A percentile compares a stretch with the other conserved stretches of the same genome.
phyloP scores from a whole-genome alignment of 53 echinoderm and acorn worm species.

The Patiria pectinifera region DNA sequence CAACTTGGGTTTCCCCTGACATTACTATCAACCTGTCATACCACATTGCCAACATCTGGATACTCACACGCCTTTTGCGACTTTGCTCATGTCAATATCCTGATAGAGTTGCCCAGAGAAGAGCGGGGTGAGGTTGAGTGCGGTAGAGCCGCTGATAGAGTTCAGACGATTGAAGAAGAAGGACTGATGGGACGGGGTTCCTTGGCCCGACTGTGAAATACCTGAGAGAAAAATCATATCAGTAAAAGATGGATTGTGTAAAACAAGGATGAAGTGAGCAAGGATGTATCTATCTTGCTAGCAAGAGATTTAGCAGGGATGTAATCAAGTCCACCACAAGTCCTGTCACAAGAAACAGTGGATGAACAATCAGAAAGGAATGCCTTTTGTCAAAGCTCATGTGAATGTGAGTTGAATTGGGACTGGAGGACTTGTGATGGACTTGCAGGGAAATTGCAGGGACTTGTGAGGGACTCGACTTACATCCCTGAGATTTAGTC shows the following conservation, averaged over 20 bases:
- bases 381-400: neutral
- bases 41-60: neutral
- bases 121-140: slow-evolving; percentile 84
- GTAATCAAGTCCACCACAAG: no score
- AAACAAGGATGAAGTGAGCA: neutral
- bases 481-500: no score
- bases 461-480: no score
- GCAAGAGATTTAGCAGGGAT: no score
- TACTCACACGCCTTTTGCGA: slow-evolving; percentile 54
- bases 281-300: no score
- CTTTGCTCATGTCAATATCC: slow-evolving; percentile 30
- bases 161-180: slow-evolving; percentile 96
- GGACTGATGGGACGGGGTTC: slow-evolving; percentile 71
- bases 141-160: slow-evolving; percentile 78
- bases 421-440: no score
- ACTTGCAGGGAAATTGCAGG: no score
- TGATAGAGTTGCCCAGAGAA: slow-evolving; percentile 68
- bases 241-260: neutral
- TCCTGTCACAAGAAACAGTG: neutral
- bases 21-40: neutral
- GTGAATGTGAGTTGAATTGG: no score
- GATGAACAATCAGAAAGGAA: neutral
- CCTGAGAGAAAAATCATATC: slow-evolving; percentile 2
- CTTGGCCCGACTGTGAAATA: slow-evolving; percentile 6
- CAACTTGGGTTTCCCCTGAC: no score